phyloP scores from a whole-genome alignment of 2,797 vertebrate genomes.

The Characodon lateralis region DNA sequence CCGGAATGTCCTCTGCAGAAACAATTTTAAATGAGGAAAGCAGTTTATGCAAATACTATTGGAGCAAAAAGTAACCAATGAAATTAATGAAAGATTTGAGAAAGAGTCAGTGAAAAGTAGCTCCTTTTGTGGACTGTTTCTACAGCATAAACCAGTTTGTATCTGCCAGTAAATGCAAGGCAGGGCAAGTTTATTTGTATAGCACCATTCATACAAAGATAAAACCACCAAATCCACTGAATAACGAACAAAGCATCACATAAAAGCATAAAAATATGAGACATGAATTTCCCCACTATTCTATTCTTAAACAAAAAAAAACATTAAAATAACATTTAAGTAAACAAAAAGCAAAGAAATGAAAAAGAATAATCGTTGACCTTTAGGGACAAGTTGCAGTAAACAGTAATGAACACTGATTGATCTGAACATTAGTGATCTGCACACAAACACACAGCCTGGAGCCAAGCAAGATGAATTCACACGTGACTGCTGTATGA shows the following conservation, averaged over 20 bases:
- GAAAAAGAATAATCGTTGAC: background rate
- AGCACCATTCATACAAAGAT: background rate
- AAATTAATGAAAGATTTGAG: background rate
- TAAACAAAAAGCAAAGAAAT: background rate
- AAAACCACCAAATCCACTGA: background rate
- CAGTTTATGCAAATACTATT: background rate
- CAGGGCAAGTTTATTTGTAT: background rate
- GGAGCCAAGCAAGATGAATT: background rate
- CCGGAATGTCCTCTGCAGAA: background rate
- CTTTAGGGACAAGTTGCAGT: background rate
- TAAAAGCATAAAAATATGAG: background rate
- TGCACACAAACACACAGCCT: background rate
- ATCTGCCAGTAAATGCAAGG: background rate
- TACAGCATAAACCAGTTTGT: no score
- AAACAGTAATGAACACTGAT: background rate
- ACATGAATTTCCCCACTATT: background rate
- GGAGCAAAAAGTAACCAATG: background rate
- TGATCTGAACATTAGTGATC: slow-evolving; percentile 1
- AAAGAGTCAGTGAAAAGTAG: background rate
- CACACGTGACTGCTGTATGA: background rate
- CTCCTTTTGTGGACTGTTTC: background rate
- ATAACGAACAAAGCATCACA: background rate
- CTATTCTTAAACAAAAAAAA: background rate
- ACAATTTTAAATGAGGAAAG: background rate
- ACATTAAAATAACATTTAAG: background rate